phyloP scores from a whole-genome alignment of 2,797 vertebrate genomes.

The Vireo griseus region DNA sequence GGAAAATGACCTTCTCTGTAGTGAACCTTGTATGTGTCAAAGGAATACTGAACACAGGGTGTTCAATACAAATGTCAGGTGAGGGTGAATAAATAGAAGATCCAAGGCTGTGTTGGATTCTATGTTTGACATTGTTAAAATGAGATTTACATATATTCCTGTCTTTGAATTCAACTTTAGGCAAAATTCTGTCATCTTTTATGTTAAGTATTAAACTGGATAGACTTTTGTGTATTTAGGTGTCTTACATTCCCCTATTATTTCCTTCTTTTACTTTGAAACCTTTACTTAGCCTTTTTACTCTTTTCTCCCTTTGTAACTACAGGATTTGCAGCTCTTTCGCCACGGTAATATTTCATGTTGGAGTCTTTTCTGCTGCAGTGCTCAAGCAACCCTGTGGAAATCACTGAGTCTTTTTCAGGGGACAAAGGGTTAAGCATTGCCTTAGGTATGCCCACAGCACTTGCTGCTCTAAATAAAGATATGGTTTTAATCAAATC shows the following conservation, averaged over 20 bases:
- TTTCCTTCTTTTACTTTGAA: not conserved
- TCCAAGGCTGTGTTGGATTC: not conserved
- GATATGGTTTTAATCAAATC: not conserved
- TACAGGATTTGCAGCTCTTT: not conserved
- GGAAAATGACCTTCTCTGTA: not conserved
- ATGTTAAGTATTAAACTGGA: not conserved
- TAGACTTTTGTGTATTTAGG: not conserved
- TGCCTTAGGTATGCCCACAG: constrained; percentile 21
- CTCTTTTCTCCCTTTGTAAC: not conserved
- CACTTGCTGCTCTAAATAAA: constrained; percentile 8
- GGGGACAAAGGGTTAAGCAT: constrained; percentile 16
- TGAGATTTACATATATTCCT: not conserved
- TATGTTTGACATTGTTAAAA: not conserved
- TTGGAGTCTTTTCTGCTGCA: not conserved
- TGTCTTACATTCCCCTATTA: not conserved
- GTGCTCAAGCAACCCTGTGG: not conserved
- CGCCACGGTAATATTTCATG: not conserved
- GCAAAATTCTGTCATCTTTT: not conserved
- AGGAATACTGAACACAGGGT: not conserved
- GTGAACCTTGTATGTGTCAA: not conserved
- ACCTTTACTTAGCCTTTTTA: not conserved
- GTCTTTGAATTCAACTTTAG: not conserved
- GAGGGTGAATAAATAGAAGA: not conserved
- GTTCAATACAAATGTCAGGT: not conserved
- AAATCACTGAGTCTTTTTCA: not conserved